Evolutionary conservation across 2,888 invertebrate species (phyloP), one percentile per base, ranked within the genome.

Genomic region (Steinernema carpocapsae): DNA sequence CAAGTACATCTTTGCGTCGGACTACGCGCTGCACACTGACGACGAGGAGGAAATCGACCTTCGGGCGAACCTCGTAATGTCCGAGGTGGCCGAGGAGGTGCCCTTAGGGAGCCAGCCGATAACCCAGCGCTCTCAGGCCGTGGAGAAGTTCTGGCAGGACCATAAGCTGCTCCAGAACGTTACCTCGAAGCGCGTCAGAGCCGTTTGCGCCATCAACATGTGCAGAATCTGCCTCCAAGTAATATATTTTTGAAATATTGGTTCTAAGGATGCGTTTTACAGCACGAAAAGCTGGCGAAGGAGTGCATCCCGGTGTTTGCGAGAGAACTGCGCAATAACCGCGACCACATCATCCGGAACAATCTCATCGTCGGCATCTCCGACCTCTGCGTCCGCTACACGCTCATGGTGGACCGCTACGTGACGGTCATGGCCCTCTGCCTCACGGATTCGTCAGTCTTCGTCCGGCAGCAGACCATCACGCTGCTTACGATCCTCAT

Each of bases 401-500:
- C 83, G 10, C 75, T 77, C 12, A 72, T 81, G 71, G 83, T 85
- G 2, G 82, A 83, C 52, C 76, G 79, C 10, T 82, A 85, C 76
- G 72, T 77, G 7, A 76, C 87, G 91, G 91, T 19, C 90, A 91
- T 83, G 88, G 93, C 80, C 89, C 90, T 12, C 89, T 92, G 92
- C 85, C 89, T 93, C 86, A 90, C 90, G 77, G 90, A 90, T 74
- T 86, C 89, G 0, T 90, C 90, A 78, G 87, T 90, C 0, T 85
- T 89, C 59, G 91, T 93, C 71, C 90, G 93, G n/a, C 91, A 91
- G 76, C 91, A 91, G 73, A 92, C 92, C 14, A 89, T 92, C 48
- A 91, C 91, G 22, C 89, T 92, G 32, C 89, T 93, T 76, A 92
- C 92, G 0, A 90, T 91, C 24, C 90, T 93, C 22, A 89, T 93